Evolutionary conservation across 2,113 vertebrate species (phyloP), one percentile per base, ranked within the genome.

Genomic region (Cochlearius cochlearius): DNA sequence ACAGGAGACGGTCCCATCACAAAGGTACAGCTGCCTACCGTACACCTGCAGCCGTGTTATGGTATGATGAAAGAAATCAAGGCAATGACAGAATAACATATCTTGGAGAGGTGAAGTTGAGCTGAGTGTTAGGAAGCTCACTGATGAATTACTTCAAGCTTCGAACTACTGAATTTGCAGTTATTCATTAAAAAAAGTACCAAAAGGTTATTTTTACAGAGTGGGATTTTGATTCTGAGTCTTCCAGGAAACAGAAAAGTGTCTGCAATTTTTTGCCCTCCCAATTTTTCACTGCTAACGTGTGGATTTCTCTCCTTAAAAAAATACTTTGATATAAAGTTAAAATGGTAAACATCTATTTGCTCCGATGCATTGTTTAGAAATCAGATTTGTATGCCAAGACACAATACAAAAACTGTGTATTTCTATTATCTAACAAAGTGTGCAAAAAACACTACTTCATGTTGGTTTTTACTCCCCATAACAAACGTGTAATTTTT

Each of bases 101-200:
- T 8, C 60, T 47, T 63, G 45, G 62, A 90, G n/a, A 71, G 7
- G 29, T 50, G 15, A 86, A 80, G 29, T 67, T 68, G 15, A 73
- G 32, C 27, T 34, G n/a, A 66, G 17, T 66, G 22, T 21, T 76
- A 90, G 52, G 30, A 73, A 49, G 11, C 7, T 83, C 50, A 69
- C 25, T 41, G 32, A 58, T 88, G 4, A 58, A 59, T 74, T 63
- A 67, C 21, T 64, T 60, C 53, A 67, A 64, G 73, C 36, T 80
- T 92, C 25, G 73, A 92, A 88, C 59, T 80, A 64, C 15, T 78
- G 84, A 67, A 96, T 92, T 86, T 96, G 63, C 90, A 97, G 74
- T 84, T 91, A 96, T 71, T 95, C 16, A 68, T 91, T 91, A 81
- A 12, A 95, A 97, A 97, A 98, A 96, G 81, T 97, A 97, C n/a